Base-by-base conservation (phyloP, 2,797 vertebrate species). In the Scarus forsteni region DNA sequence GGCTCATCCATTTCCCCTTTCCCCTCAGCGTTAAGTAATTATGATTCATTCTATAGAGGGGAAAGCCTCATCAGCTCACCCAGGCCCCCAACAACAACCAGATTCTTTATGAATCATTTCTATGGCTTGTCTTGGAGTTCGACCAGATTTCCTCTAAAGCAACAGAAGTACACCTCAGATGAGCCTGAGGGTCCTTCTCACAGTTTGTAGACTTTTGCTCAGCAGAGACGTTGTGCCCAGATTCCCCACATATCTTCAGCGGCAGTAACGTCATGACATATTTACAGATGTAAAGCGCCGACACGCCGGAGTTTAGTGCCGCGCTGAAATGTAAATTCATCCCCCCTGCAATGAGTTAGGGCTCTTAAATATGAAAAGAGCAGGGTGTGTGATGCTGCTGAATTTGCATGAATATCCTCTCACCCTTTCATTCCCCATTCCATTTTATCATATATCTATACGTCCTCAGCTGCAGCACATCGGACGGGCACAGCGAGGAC, bases 331-430 rank as follows among this genome's bases (percentile, higher is more conserved):
- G 60, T 57, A 77, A 70, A 86, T 86, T 84, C 66, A 79, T 85
- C 70, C 77, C 66, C 76, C 48, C 40, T 46, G 67, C 73, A 72
- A 69, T 39, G 53, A 45, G 54, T 48, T 75, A 68, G 49, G 51
- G 68, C 75, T 71, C 76, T 83, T 74, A 76, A 69, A 77, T 75
- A 79, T 70, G 65, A 73, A 75, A 60, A 13, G 40, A 40, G 42
- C 11, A 13, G 49, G 13, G 18, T 50, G 49, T 6, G 49, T 7
- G 15, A 11, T 2, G 50, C 27, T 34, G 55, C 16, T 70, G 53
- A 65, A 89, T 89, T 81, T 87, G 75, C 85, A 86, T 85, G 61
- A 44, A 77, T 35, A 73, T 65, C 68, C 77, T 75, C 79, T 73
- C 56, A 45, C 73, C 68, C 27, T 76, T 75, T 86, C 72, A 85